Conservation (phyloP, 2,888 invertebrate genomes). For the Tryphoninae sp. region DNA sequence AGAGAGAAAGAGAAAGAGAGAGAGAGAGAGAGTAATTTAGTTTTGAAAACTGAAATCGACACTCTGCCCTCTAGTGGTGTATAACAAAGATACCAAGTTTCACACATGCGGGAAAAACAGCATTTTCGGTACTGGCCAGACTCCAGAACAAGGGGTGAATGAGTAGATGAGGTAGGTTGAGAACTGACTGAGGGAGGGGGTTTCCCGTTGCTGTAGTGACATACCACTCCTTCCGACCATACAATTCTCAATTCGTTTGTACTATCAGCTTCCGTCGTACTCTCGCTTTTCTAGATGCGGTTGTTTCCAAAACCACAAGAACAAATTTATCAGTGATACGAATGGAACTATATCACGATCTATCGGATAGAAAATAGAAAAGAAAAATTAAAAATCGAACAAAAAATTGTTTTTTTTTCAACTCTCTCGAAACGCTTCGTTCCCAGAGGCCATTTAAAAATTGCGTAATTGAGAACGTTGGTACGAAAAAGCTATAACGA, state of each 20-base stretch:
- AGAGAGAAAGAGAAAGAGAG: neutral
- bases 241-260: slow-evolving; percentile 38
- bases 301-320: no score
- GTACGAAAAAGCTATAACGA: neutral
- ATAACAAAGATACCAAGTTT: neutral
- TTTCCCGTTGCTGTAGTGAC: slow-evolving; percentile 22
- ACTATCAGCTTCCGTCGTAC: neutral
- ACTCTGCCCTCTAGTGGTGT: slow-evolving; percentile 32
- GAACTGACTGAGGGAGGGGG: neutral
- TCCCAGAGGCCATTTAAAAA: neutral
- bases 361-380: neutral
- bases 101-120: slow-evolving; percentile 6
- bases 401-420: neutral
- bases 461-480: neutral
- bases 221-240: slow-evolving; percentile 44
- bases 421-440: neutral
- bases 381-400: neutral
- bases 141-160: slow-evolving; percentile 22
- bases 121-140: slow-evolving; percentile 40
- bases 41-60: slow-evolving; percentile 57
- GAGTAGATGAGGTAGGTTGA: slow-evolving; percentile 3
- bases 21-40: slow-evolving; percentile 23
- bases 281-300: neutral
- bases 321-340: neutral
- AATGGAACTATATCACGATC: slow-evolving; percentile 32